Evolutionary conservation across 1,140 invertebrate genomes (phyloP).

Genomic region (Hesperophylax magnus): DNA sequence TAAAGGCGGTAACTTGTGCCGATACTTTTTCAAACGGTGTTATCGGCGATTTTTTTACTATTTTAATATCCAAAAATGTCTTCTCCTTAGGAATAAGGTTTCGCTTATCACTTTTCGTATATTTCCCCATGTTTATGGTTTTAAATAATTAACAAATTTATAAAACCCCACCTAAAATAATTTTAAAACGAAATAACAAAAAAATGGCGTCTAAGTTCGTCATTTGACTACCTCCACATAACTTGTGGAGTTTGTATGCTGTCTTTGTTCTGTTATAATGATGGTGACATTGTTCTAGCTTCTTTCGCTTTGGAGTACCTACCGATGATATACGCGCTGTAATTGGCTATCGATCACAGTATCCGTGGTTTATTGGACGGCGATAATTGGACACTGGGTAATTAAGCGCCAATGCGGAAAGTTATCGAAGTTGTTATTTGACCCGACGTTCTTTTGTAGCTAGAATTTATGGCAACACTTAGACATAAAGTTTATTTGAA

Average conservation of each 20-base stretch:
- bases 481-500: not conserved
- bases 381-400: constrained; percentile 16
- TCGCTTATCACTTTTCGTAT: too few species aligned
- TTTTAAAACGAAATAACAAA: not conserved
- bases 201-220: not conserved
- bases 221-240: not conserved
- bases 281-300: not conserved
- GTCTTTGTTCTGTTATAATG: not conserved
- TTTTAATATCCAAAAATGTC: too few species aligned
- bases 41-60: too few species aligned
- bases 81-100: too few species aligned
- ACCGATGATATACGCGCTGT: not conserved
- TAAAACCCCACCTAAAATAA: not conserved
- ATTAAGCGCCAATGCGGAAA: not conserved
- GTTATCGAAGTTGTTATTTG: not conserved
- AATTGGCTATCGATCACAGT: constrained; percentile 28
- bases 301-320: not conserved
- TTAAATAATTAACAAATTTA: too few species aligned
- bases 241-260: not conserved
- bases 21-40: too few species aligned
- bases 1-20: too few species aligned
- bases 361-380: constrained; percentile 7
- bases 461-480: not conserved
- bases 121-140: too few species aligned
- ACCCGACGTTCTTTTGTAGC: not conserved